Conservation (phyloP, 2,888 invertebrate genomes). For the Dioctria linearis region DNA sequence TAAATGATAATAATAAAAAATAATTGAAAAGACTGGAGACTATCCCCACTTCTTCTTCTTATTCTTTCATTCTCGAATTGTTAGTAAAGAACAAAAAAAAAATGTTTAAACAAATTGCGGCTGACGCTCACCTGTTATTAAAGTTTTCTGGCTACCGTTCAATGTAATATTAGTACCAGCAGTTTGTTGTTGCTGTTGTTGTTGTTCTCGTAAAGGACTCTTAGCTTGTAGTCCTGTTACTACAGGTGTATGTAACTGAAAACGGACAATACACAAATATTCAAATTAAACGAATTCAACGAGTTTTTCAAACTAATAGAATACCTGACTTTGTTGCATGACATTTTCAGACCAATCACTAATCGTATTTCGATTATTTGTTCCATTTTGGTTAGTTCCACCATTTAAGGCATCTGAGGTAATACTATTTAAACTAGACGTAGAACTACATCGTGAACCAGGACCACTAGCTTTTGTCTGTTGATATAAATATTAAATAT, state of each 20-base stretch:
- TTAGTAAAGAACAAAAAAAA: neutral
- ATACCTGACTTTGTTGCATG: slow-evolving; percentile 57
- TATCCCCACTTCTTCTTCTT: too few species aligned
- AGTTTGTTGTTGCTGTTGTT: slow-evolving; percentile 68
- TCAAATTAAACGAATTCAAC: neutral
- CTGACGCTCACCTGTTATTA: slow-evolving; percentile 60
- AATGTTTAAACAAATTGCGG: neutral
- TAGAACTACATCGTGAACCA: slow-evolving; percentile 78
- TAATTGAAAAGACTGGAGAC: too few species aligned
- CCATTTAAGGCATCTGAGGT: slow-evolving; percentile 70
- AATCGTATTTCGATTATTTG: slow-evolving; percentile 45
- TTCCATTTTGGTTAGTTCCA: slow-evolving; percentile 60
- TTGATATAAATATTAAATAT: neutral
- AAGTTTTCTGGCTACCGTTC: slow-evolving; percentile 59
- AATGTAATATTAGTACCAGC: slow-evolving; percentile 61
- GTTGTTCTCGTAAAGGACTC: slow-evolving; percentile 72
- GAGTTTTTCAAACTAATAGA: neutral
- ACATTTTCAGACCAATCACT: slow-evolving; percentile 69
- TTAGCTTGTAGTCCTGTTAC: slow-evolving; percentile 64
- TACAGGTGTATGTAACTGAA: slow-evolving; percentile 58
- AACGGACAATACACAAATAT: neutral
- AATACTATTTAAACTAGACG: slow-evolving; percentile 75
- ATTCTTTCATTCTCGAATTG: neutral
- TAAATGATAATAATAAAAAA: too few species aligned
- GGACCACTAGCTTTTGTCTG: slow-evolving; percentile 64